phyloP scores from a whole-genome alignment of 1,140 invertebrate species.

The Anastrepha ludens region DNA sequence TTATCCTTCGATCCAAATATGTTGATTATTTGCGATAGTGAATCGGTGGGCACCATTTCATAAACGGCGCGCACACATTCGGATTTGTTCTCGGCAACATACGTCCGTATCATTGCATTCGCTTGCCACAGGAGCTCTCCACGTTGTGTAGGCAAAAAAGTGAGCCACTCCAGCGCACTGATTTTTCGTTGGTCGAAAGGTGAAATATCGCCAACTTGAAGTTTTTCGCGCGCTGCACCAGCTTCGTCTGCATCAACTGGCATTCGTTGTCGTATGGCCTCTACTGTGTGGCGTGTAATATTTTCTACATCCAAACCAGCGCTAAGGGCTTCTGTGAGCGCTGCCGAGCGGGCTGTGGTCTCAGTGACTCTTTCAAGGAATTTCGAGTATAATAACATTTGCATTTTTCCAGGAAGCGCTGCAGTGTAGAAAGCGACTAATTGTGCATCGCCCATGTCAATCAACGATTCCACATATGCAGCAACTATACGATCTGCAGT shows the following conservation, averaged over 20 bases:
- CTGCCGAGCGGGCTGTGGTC: constrained; percentile 75
- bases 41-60: constrained; percentile 81
- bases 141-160: constrained; percentile 85
- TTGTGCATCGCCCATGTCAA: constrained; percentile 83
- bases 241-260: constrained; percentile 28
- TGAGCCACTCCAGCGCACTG: constrained; percentile 90
- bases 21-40: constrained; percentile 78
- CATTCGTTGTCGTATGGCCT: constrained; percentile 79
- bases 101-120: constrained; percentile 91
- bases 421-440: constrained; percentile 90
- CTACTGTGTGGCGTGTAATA: constrained; percentile 89
- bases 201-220: constrained; percentile 62
- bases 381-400: constrained; percentile 85
- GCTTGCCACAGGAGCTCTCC: constrained; percentile 88
- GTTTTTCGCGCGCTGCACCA: constrained; percentile 52
- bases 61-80: constrained; percentile 83
- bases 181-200: constrained; percentile 78
- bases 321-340: constrained; percentile 79
- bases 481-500: constrained; percentile 84
- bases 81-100: constrained; percentile 81
- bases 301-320: constrained; percentile 88
- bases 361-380: constrained; percentile 82
- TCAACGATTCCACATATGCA: constrained; percentile 81
- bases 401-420: constrained; percentile 81
- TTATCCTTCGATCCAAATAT: constrained; percentile 78